Evolutionary conservation across 2,888 invertebrate species (phyloP).

Genomic region (Apodemia zela): DNA sequence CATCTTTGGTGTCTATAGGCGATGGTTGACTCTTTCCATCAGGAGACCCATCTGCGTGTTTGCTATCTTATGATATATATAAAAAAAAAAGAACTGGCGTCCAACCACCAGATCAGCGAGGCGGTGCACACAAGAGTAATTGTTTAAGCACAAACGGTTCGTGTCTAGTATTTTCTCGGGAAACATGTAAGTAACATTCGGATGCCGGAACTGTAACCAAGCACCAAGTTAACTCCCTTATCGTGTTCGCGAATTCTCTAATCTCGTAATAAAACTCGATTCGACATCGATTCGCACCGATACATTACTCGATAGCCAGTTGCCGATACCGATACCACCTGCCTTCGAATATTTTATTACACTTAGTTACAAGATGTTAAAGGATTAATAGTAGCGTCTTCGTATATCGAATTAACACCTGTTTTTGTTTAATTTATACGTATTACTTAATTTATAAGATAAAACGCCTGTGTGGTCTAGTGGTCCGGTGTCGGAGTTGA

Average conservation of each 20-base stretch:
- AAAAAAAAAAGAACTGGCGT: too few species aligned
- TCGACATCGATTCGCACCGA: conserved; percentile 39
- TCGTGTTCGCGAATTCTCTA: conserved; percentile 30
- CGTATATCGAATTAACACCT: conserved; percentile 19
- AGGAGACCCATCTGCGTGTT: too few species aligned
- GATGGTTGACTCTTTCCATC: too few species aligned
- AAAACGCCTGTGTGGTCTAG: too few species aligned
- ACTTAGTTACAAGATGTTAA: conserved; percentile 20
- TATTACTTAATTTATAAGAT: too few species aligned
- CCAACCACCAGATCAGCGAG: too few species aligned
- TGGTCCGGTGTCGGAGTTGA: too few species aligned
- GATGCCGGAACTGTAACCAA: conserved; percentile 10
- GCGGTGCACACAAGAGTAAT: neutral
- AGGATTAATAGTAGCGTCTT: conserved; percentile 33
- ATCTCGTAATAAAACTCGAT: conserved; percentile 40
- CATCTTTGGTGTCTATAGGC: too few species aligned
- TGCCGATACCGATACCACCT: conserved; percentile 39
- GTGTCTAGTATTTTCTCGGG: neutral
- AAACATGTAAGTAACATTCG: conserved; percentile 11
- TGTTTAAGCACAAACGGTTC: neutral
- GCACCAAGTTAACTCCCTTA: conserved; percentile 8
- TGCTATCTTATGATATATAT: too few species aligned
- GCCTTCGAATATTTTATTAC: conserved; percentile 38
- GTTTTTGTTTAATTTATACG: neutral
- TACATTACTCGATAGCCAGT: conserved; percentile 42